These are phyloP conservation scores for Bothrops alternatus DNA, from an alignment of 2,797 vertebrate species.

Conservation along the genomic window DNA sequence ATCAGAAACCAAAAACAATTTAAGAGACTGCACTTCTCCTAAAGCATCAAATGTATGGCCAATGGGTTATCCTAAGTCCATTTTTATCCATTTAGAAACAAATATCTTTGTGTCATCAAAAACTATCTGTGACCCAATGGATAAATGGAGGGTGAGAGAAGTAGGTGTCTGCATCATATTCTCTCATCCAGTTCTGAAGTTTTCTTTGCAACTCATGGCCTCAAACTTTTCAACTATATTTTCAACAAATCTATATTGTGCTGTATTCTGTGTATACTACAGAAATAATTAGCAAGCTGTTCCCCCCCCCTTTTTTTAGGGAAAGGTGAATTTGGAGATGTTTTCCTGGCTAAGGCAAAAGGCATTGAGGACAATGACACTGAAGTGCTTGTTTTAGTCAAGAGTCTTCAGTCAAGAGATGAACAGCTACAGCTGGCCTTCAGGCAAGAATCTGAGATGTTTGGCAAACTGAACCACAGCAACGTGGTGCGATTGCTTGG, in stretches of 20 bases:
- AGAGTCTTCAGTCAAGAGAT: constrained; percentile 88
- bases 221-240: neutral
- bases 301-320: constrained; percentile 70
- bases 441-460: constrained; percentile 93
- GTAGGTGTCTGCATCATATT: neutral
- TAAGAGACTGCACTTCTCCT: neutral
- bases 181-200: neutral
- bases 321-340: constrained; percentile 94
- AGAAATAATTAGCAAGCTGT: neutral
- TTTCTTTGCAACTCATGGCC: neutral
- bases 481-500: constrained; percentile 89
- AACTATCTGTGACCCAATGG: neutral
- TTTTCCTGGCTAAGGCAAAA: constrained; percentile 91
- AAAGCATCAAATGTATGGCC: neutral
- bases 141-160: neutral
- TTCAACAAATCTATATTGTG: neutral
- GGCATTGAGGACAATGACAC: constrained; percentile 79
- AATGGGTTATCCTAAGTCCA: neutral
- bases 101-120: neutral
- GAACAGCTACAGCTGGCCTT: constrained; percentile 92
- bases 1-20: neutral
- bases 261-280: neutral
- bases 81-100: neutral
- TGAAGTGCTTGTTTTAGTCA: constrained; percentile 91
- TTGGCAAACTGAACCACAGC: constrained; percentile 87